Evolutionary conservation across 2,888 invertebrate species (phyloP).

Genomic region (Bombylius discolor): DNA sequence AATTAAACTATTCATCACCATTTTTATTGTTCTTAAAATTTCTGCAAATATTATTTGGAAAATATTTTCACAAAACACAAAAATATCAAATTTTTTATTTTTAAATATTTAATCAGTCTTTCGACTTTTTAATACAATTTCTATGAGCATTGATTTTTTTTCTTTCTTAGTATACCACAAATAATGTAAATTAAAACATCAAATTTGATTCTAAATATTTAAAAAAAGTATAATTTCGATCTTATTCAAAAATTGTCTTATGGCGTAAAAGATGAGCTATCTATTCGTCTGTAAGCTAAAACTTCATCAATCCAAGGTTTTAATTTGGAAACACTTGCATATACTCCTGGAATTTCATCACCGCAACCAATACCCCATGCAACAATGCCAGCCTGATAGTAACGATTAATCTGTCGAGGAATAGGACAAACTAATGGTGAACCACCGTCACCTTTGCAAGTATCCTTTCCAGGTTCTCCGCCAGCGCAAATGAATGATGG

Average conservation of each 20-base stretch:
- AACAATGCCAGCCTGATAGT: slow-evolving; percentile 48
- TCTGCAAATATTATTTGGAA: too few relatives aligned
- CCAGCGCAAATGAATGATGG: slow-evolving; percentile 65
- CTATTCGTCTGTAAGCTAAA: slow-evolving; percentile 7
- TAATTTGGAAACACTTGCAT: slow-evolving; percentile 52
- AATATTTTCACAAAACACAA: too few relatives aligned
- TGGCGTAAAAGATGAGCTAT: slow-evolving; percentile 1
- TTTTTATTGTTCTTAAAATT: too few relatives aligned
- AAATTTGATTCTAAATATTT: too few relatives aligned
- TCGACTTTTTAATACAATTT: too few relatives aligned
- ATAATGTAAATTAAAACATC: too few relatives aligned
- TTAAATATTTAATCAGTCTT: too few relatives aligned
- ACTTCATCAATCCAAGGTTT: slow-evolving; percentile 52
- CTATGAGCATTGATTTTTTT: too few relatives aligned
- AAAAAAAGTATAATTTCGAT: too few relatives aligned
- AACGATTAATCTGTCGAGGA: slow-evolving; percentile 30
- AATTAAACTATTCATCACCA: too few relatives aligned
- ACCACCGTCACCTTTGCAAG: slow-evolving; percentile 67
- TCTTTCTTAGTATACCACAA: too few relatives aligned
- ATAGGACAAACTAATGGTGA: slow-evolving; percentile 65
- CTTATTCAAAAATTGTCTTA: background rate
- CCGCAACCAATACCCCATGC: slow-evolving; percentile 78
- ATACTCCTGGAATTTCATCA: slow-evolving; percentile 55
- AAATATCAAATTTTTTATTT: too few relatives aligned
- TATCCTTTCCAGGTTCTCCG: slow-evolving; percentile 56